These are phyloP conservation scores for Trypoxylon attenuatum DNA, from an alignment of 2,888 invertebrate genomes.

Conservation along the genomic window DNA sequence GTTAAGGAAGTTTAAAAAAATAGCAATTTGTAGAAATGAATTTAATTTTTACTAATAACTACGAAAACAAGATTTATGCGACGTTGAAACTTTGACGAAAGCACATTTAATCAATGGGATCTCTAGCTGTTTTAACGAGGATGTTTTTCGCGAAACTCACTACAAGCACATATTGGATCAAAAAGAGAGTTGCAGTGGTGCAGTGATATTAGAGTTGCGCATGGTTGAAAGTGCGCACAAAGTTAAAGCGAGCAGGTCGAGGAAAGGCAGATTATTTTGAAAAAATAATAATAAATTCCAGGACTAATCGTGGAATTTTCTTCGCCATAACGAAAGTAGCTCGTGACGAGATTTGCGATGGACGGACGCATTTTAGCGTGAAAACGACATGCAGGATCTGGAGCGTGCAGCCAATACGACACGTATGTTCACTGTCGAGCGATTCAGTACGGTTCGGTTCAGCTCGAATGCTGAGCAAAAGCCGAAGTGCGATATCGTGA, in stretches of 20 bases:
- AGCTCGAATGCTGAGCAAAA: constrained; percentile 19
- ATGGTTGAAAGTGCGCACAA: neutral
- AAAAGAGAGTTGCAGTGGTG: no score
- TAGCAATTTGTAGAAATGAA: no score
- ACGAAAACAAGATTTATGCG: no score
- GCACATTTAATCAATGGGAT: no score
- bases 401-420: constrained; percentile 32
- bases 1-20: no score
- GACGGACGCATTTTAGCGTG: constrained; percentile 19
- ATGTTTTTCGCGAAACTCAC: no score
- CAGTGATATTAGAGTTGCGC: neutral
- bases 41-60: no score
- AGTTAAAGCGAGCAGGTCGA: neutral
- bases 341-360: constrained; percentile 9
- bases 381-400: constrained; percentile 22
- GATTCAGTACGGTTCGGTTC: constrained; percentile 29
- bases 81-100: no score
- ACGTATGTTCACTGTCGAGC: constrained; percentile 27
- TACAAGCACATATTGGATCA: no score
- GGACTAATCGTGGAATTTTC: neutral
- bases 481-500: constrained; percentile 37
- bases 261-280: neutral
- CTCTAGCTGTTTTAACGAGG: no score
- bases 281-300: no score
- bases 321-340: neutral